phyloP scores from a whole-genome alignment of 2,888 invertebrate species.

The Seladonia tumulorum region DNA sequence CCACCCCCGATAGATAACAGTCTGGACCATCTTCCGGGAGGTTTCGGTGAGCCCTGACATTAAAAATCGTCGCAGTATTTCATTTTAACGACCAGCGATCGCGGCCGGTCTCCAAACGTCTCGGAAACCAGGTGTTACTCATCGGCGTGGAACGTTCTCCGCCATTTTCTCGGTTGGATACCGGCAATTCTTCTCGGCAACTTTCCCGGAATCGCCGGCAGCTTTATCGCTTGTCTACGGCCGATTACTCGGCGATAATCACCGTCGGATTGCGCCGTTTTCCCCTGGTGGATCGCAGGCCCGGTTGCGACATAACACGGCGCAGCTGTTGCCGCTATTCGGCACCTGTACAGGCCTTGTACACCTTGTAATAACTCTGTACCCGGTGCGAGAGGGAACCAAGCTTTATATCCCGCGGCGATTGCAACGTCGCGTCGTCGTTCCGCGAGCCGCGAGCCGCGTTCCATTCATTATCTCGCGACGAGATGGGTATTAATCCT shows the following conservation, averaged over 20 bases:
- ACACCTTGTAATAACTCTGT: slow-evolving; percentile 1
- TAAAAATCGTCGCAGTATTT: slow-evolving; percentile 33
- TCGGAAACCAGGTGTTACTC: slow-evolving; percentile 13
- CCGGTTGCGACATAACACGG: background rate
- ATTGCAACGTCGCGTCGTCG: background rate
- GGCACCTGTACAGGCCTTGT: background rate
- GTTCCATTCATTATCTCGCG: slow-evolving; percentile 5
- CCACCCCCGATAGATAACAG: background rate
- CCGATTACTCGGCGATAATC: slow-evolving; percentile 29
- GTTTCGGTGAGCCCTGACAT: background rate
- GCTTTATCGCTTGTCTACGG: slow-evolving; percentile 19
- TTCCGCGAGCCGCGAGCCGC: background rate
- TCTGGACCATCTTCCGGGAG: background rate
- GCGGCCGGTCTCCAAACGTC: slow-evolving; percentile 11
- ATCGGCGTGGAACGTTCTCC: slow-evolving; percentile 14
- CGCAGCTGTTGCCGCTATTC: background rate
- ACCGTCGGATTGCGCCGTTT: background rate
- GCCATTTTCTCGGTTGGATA: background rate
- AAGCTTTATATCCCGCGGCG: background rate
- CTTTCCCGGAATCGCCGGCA: slow-evolving; percentile 1
- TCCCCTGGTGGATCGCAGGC: background rate
- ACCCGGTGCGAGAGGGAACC: background rate
- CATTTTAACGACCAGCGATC: slow-evolving; percentile 16
- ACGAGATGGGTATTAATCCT: background rate
- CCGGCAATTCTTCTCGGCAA: slow-evolving; percentile 1